Conservation (phyloP, 2,888 invertebrate species). For the Himalopsyche japonica region DNA sequence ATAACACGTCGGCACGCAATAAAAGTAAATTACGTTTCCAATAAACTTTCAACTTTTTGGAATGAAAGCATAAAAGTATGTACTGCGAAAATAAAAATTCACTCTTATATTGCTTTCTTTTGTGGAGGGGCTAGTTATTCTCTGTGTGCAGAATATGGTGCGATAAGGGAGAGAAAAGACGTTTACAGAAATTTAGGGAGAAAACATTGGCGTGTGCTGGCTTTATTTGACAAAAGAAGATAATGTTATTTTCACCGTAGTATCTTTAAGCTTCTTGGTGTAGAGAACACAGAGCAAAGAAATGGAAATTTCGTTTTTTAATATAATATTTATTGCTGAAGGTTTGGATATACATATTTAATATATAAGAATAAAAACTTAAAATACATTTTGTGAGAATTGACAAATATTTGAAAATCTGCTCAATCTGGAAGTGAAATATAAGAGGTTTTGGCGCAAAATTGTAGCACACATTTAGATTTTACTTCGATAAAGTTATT, state of each 20-base stretch:
- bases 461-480: too few relatives aligned
- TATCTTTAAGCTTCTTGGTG: not conserved
- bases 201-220: not conserved
- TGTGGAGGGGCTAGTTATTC: not conserved
- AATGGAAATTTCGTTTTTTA: too few relatives aligned
- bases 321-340: too few relatives aligned
- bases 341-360: too few relatives aligned
- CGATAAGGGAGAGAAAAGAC: not conserved
- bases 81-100: not conserved
- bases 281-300: not conserved
- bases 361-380: too few relatives aligned
- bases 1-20: not conserved
- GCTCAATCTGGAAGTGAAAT: too few relatives aligned
- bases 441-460: too few relatives aligned
- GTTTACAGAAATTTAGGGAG: not conserved
- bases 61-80: not conserved
- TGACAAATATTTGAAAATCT: too few relatives aligned
- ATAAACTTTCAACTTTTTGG: slow-evolving; percentile 1
- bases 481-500: too few relatives aligned
- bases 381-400: too few relatives aligned
- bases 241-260: not conserved
- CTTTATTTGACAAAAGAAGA: not conserved
- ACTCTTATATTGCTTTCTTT: not conserved
- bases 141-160: not conserved
- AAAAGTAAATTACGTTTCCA: not conserved